Percentiles rank a stretch among this genome's conserved stretches.
These are phyloP conservation scores for Leptopilina boulardi DNA, from an alignment of 1,140 invertebrate species.

Conservation along the genomic window DNA sequence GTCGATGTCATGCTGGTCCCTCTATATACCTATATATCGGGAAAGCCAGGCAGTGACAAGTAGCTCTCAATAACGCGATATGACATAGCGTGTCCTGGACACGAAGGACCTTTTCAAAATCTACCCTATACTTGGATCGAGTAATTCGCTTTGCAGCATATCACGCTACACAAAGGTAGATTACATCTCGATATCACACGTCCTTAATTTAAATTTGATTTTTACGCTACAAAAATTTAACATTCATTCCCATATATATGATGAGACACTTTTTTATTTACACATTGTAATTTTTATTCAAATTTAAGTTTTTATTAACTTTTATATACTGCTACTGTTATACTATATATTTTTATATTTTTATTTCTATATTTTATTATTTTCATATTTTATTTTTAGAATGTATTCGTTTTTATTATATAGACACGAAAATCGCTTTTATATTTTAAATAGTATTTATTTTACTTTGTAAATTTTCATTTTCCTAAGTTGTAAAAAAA, in stretches of 20 bases:
- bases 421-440: no score
- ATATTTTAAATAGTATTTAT: no score
- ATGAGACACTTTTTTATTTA: no score
- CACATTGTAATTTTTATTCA: no score
- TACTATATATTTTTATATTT: no score
- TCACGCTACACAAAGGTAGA: conserved; percentile 53
- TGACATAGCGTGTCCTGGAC: conserved; percentile 67
- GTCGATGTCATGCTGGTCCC: conserved; percentile 55
- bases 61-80: conserved; percentile 67
- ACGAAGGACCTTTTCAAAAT: conserved; percentile 65
- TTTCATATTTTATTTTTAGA: no score
- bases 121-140: conserved; percentile 59
- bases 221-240: background rate
- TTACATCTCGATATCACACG: conserved; percentile 51
- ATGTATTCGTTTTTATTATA: no score
- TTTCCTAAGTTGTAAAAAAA: no score
- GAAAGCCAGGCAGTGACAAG: conserved; percentile 64
- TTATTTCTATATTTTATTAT: no score
- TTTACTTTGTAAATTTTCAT: no score
- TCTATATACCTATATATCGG: conserved; percentile 41
- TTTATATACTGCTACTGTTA: no score
- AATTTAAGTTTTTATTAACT: no score
- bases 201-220: background rate
- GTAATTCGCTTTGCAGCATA: conserved; percentile 56
- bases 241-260: background rate